A percentile compares a stretch with the other conserved stretches of the same genome.
phyloP scores from a whole-genome alignment of 2,888 invertebrate species.

The Limnephilus marmoratus region DNA sequence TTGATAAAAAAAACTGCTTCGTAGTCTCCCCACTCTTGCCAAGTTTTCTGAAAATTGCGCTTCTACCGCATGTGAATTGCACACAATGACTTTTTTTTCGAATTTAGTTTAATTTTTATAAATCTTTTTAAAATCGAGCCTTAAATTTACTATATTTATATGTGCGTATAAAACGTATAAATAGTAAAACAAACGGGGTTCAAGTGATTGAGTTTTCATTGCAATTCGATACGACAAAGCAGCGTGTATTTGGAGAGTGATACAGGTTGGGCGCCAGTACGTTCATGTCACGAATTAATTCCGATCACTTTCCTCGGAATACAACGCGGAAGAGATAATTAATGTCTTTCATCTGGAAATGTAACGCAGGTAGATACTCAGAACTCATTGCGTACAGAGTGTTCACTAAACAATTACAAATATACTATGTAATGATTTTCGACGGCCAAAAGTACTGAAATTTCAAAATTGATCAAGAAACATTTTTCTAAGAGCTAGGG shows the following conservation, averaged over 20 bases:
- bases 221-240: not conserved
- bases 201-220: not conserved
- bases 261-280: not conserved
- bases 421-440: too few species aligned
- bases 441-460: too few species aligned
- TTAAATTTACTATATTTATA: not conserved
- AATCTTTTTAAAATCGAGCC: too few species aligned
- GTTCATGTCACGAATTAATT: not conserved
- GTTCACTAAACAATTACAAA: not conserved
- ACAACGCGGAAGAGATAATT: slow-evolving; percentile 29
- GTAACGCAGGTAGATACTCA: not conserved
- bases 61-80: too few species aligned
- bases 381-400: not conserved
- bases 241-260: not conserved
- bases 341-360: not conserved
- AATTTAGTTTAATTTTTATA: too few species aligned
- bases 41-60: too few species aligned
- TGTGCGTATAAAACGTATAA: not conserved
- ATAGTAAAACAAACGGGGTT: not conserved
- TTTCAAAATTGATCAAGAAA: too few species aligned
- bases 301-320: not conserved
- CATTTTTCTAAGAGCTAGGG: too few species aligned
- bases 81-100: too few species aligned
- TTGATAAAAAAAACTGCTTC: too few species aligned
- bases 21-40: too few species aligned